Base-by-base conservation (phyloP, 1,140 invertebrate genomes). In the Bombus polaris region DNA sequence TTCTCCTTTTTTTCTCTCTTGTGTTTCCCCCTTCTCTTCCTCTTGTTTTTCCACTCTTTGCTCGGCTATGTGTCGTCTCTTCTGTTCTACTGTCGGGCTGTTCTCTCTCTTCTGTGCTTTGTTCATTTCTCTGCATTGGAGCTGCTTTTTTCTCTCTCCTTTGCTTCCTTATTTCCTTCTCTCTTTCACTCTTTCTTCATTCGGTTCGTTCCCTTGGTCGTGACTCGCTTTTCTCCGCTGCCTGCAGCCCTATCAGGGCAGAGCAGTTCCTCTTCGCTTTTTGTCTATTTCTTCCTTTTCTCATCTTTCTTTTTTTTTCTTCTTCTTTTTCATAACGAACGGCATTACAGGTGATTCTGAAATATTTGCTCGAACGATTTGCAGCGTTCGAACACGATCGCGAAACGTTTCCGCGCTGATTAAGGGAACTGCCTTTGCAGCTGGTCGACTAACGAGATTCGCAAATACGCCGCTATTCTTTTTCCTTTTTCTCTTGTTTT, bases 331-430 rank as follows among this genome's bases (percentile, higher is more conserved):
- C 42, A 80, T 80, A 84, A 79, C 76, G 53, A 84, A 84, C 68
- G 10, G 76, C 68, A 80, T 80, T 80, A 72, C n/a, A 35, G 39
- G 39, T 44, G 75, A 84, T 72, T 79, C 75, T 78, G 75, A 72
- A 62, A 79, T 84, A 72, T 84, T 84, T 84, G 53, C 53, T 44
- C 39, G 83, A 71, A 22, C 22, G 65, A 62, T 79, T 79, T 72
- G 37, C 83, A 72, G 66, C 83, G 73, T 79, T 84, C 83, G 75
- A 79, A 84, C 39, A 37, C 39, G 53, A 84, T 83, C 81, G 59
- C 59, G 81, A 83, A 83, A 66, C 76, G 76, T 59, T 71, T 59
- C 47, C 39, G 57, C 47, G 66, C 39, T 83, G 81, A 83, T 83
- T 83, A 83, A 75, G 72, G 28, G 59, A 68, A 59, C 44, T 83